Evolutionary conservation across 2,888 invertebrate genomes (phyloP), one percentile per base, ranked within the genome.

Genomic region (Coecobrya sp.): DNA sequence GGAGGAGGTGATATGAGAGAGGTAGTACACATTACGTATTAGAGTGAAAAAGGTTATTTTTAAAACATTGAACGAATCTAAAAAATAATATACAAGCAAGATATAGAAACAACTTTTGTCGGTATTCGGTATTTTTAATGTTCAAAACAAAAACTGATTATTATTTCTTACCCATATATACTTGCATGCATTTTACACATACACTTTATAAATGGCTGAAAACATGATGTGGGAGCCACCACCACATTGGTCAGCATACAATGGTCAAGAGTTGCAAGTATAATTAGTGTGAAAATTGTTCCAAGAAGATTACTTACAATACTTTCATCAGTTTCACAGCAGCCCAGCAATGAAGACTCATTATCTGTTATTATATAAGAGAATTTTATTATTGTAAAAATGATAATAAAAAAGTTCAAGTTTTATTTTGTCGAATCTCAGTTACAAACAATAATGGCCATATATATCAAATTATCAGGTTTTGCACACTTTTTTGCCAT

Each of bases 251-350:
- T 59, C 42, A 76, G 87, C 22, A 30, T 52, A 81, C 81, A 4
- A 36, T 36, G 45, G 76, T 76, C 76, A 49, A 49, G 36, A 36
- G 73, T 22, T 52, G 11, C 22, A 70, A 70, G 76, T 59, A 88
- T 88, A 88, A 88, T 88, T 88, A 88, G 81, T 88, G 88, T 55
- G 88, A 88, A 88, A 79, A 88, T 88, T 65, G 88, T 79, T 88
- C 52, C 45, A 65, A 88, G 81, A 86, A 86, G 70, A 42, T 85
- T 68, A 25, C 68, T 27, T 45, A 65, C n/a, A n/a, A n/a, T 65
- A 84, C 84, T 84, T 84, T 84, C 65, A 65, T 62, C 84, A 45
- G 65, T 65, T 84, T 65, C 65, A 62, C 82, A 82, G 55, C 55
- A 81, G 3, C 30, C 30, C 62, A 25, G 52, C 27, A 55, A 59